Base-by-base conservation (phyloP, 2,797 vertebrate species). In the Amblyopsis hoosieri region DNA sequence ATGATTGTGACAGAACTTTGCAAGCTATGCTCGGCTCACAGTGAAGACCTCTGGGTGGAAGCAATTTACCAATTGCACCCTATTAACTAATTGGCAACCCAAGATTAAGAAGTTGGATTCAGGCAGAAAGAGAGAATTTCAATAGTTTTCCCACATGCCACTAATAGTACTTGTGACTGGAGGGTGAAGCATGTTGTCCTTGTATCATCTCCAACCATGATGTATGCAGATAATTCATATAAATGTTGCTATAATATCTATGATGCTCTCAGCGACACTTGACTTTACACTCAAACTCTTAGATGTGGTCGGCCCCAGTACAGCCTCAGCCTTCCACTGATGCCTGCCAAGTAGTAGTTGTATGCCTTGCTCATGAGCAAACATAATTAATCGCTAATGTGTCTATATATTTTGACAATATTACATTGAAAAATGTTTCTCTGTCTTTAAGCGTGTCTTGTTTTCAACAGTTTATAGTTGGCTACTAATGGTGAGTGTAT, bases 171-270 rank as follows among this genome's bases (percentile, higher is more conserved):
- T 66, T 42, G 58, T 75, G 64, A 54, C 81, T 74, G 51, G 54
- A 59, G 58, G 57, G 60, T 49, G 62, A 73, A 57, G 49, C 62
- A 71, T 65, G 56, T 64, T 66, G 68, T 69, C 60, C 48, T 48
- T 71, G 68, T 73, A 63, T 63, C 68, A 81, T 79, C 79, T 78
- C 53, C 17, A 60, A 67, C 63, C 57, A 62, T 79, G 68, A 81
- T 72, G 82, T 83, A 82, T 71, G 69, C 66, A 69, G 81, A 72
- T 77, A 80, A 82, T 86, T 67, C 70, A 85, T 85, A 75, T 80
- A 71, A 78, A 82, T 85, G 69, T 83, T 64, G 13, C 56, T 60
- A 64, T 23, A 23, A 23, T 23, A 23, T 23, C 23, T 23, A 11
- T 74, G 70, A 31, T 51, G 60, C 51, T 72, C 54, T 76, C 62